phyloP scores from a whole-genome alignment of 2,888 invertebrate genomes.

The Apamea anceps region DNA sequence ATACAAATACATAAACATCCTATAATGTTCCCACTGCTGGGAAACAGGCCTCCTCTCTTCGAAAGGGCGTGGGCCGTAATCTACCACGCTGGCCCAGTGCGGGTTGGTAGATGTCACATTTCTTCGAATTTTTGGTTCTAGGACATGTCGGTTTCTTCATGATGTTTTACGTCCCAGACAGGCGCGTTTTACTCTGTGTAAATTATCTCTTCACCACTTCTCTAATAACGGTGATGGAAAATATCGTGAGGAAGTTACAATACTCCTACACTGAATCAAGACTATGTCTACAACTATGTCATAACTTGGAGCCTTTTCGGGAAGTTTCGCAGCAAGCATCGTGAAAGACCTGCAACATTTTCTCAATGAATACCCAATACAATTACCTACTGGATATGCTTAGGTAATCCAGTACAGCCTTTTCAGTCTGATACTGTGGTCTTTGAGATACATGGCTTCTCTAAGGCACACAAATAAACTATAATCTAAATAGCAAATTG shows the following conservation, averaged over 20 bases:
- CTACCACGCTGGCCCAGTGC: no score
- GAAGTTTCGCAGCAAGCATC: background rate
- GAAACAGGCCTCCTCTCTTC: background rate
- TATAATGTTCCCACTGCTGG: background rate
- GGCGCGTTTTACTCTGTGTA: background rate
- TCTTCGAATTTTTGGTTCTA: background rate
- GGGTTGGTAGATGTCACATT: background rate
- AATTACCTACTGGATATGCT: background rate
- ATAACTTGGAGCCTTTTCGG: background rate
- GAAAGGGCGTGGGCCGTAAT: background rate
- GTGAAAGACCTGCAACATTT: background rate
- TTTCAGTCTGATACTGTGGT: background rate
- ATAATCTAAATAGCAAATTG: conserved; percentile 1
- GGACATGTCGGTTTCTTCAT: background rate
- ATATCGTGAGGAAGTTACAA: background rate
- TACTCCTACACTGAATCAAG: background rate
- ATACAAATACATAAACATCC: background rate
- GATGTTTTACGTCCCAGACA: background rate
- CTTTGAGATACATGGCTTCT: background rate
- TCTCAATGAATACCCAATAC: background rate
- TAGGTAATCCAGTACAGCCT: background rate
- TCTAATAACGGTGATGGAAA: background rate
- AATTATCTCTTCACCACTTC: background rate
- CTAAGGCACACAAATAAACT: background rate
- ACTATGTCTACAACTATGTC: background rate